Evolutionary conservation across 1,140 invertebrate species (phyloP), one percentile per base, ranked within the genome.

Genomic region (Solenopsis fugax): DNA sequence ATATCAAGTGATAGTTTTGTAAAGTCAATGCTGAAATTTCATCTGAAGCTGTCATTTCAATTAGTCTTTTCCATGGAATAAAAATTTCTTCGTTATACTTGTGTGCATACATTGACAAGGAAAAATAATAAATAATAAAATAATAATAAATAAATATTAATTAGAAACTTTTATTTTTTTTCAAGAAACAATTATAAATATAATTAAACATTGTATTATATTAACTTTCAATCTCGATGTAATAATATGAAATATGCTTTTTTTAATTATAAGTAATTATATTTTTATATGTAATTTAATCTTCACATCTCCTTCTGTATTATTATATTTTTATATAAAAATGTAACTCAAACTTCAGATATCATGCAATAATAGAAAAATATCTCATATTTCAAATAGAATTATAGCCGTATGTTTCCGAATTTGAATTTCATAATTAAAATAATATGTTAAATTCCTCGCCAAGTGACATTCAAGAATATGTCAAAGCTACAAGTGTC

Each of bases 401-500:
- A 64, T 21, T 64, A 45, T 21, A 62, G 29, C 29, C 2, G 37
- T 1, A 65, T 41, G 7, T 50, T 58, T 73, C 18, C 6, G 0
- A 45, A 48, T 37, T 67, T 21, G 1, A 1, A 4, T 41, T 58
- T 21, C 4, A 34, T 6, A 2, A 78, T 45, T 50, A 13, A 52
- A 37, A 58, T n/a, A 2, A 45, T n/a, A 24, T 5, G 18, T 81
- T 58, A 69, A 67, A 54, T 69, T 50, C n/a, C 18, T 37, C 13
- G 4, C 5, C n/a, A 37, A 60, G 29, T 75, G 29, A 67, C 10
- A 7, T 58, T 48, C 18, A 73, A 24, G 34, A 69, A 54, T 34
- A 69, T 50, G 24, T 60, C 29, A 62, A 48, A 72, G 65, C 18
- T 58, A 12, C 6, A 71, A 81, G 18, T 84, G 45, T 60, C 41